A percentile compares a stretch with the other conserved stretches of the same genome.
Conservation (phyloP, 2,888 invertebrate species). For the Eilema griseolum region DNA sequence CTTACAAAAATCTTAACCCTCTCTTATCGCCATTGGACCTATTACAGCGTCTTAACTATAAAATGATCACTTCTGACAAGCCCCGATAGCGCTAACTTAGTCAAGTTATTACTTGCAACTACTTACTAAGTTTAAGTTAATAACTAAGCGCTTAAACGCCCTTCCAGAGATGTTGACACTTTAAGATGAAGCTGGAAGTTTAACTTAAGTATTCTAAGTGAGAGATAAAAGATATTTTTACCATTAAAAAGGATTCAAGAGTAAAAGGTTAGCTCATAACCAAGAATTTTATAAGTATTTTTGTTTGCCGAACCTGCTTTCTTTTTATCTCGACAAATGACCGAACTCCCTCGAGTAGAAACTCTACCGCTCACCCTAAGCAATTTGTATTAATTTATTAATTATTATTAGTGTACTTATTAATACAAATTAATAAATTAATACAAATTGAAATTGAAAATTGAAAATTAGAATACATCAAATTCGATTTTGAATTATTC, state of each 20-base stretch:
- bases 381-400: too few species aligned
- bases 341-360: too few species aligned
- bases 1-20: background rate
- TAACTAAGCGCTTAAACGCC: constrained; percentile 51
- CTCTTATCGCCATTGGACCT: constrained; percentile 9
- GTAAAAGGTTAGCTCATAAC: background rate
- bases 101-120: constrained; percentile 46
- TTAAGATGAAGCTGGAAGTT: constrained; percentile 38
- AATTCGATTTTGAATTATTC: too few species aligned
- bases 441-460: too few species aligned
- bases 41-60: constrained; percentile 35
- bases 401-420: too few species aligned
- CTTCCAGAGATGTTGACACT: constrained; percentile 52
- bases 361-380: too few species aligned
- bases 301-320: too few species aligned
- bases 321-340: too few species aligned
- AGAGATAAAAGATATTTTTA: constrained; percentile 14
- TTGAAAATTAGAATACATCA: too few species aligned
- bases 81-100: constrained; percentile 42
- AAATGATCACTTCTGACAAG: constrained; percentile 50
- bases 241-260: constrained; percentile 2
- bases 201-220: constrained; percentile 33
- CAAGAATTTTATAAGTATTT: background rate
- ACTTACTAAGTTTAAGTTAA: constrained; percentile 51
- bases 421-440: too few species aligned